Conservation (phyloP, 2,113 vertebrate genomes). For the Phylloscopus trochiloides region DNA sequence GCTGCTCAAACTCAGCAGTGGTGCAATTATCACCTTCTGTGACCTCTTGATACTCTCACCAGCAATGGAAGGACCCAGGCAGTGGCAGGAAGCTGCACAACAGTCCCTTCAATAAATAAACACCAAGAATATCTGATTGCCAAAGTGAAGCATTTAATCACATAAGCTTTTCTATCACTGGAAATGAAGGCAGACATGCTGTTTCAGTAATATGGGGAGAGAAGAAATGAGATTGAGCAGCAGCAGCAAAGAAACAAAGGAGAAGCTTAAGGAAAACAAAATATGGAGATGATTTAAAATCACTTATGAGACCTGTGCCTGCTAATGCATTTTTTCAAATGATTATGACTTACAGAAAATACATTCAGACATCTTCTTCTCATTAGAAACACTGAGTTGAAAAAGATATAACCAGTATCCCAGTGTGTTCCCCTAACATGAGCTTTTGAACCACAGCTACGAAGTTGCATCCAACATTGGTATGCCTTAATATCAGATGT, state of each 20-base stretch:
- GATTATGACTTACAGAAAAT: slow-evolving; percentile 58
- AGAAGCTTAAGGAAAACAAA: slow-evolving; percentile 54
- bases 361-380: slow-evolving; percentile 63
- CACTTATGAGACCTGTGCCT: slow-evolving; percentile 54
- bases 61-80: neutral
- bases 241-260: slow-evolving; percentile 49
- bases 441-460: slow-evolving; percentile 48
- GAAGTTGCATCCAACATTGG: neutral
- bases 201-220: neutral
- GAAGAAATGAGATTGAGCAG: neutral
- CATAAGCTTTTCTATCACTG: neutral
- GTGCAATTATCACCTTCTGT: neutral
- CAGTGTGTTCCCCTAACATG: slow-evolving; percentile 38
- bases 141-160: neutral
- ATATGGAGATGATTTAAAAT: slow-evolving; percentile 66
- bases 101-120: neutral
- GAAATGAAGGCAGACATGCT: neutral
- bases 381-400: slow-evolving; percentile 53
- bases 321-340: slow-evolving; percentile 64
- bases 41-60: neutral
- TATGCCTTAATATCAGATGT: neutral
- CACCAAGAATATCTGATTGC: neutral
- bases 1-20: neutral
- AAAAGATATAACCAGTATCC: slow-evolving; percentile 55
- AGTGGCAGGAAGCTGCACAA: neutral